A percentile compares a stretch with the other conserved stretches of the same genome.
phyloP scores from a whole-genome alignment of 2,797 vertebrate species.

The Enteromius treurensis region DNA sequence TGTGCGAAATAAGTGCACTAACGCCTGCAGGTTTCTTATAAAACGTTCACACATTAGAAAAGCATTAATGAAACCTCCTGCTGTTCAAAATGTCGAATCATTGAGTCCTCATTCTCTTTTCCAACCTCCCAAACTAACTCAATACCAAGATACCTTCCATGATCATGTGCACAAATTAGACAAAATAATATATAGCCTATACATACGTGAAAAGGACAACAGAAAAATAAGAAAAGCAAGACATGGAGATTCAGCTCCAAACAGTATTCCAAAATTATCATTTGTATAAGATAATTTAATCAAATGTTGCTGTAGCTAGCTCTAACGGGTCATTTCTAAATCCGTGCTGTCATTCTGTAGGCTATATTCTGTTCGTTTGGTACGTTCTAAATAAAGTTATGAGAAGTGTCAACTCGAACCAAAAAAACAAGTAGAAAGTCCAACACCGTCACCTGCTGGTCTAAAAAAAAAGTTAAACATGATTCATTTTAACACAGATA shows the following conservation, averaged over 20 bases:
- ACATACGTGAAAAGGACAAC: neutral
- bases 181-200: neutral
- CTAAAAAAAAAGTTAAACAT: neutral
- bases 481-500: neutral
- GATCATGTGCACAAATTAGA: neutral
- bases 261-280: neutral
- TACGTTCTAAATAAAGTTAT: neutral
- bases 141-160: too few species aligned
- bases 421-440: neutral
- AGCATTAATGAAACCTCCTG: neutral
- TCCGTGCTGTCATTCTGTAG: neutral
- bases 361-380: neutral
- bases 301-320: too few species aligned
- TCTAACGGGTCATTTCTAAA: neutral
- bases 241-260: neutral
- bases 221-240: neutral
- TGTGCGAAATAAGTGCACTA: neutral
- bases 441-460: neutral
- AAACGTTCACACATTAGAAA: neutral
- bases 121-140: neutral
- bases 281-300: neutral
- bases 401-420: neutral
- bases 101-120: neutral
- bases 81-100: neutral
- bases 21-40: neutral